Evolutionary conservation across 2,797 vertebrate genomes (phyloP), one percentile per base, ranked within the genome.

Genomic region (Acrossocheilus wenchowensis): DNA sequence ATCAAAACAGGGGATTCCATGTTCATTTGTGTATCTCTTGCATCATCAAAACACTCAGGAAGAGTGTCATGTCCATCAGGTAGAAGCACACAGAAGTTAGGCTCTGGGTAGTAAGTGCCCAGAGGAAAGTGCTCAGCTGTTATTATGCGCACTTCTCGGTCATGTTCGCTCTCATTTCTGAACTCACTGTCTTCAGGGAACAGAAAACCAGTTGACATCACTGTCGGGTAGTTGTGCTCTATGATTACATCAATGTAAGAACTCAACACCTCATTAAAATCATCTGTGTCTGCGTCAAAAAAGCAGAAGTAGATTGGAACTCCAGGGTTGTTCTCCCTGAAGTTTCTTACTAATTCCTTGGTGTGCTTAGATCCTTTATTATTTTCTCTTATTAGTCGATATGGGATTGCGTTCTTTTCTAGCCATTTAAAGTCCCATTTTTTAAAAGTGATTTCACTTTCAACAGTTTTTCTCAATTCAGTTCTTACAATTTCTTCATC

Each of bases 21-120:
- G 43, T 15, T 73, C 14, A 15, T 73, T n/a, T 12, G 0, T 12
- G 0, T n/a, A n/a, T 3, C 0, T 1, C 11, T 0, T 45, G 5
- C 0, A 6, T 4, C 0, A 15, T 0, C 12, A 45, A 73, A 73
- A 15, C 6, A 1, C 41, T 73, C 41, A 48, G 11, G 0, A 8
- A 73, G 14, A 5, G n/a, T 48, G 6, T 48, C n/a, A 1, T 0
- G 3, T 30, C 11, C 43, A 5, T 74, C n/a, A 48, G 6, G 0
- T 45, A 73, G 41, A n/a, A 7, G 39, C 71, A 45, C 71, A 73
- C 71, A 45, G 6, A 73, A 45, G 14, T 73, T 73, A 6, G 41
- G 41, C 23, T 26, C 71, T 8, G 71, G 71, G 6, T 73, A 73
- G 71, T 73, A 73, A 45, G 71, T 73, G 12, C 41, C 21, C 41